Evolutionary conservation across 2,113 vertebrate species (phyloP).

Genomic region (Athene cunicularia): DNA sequence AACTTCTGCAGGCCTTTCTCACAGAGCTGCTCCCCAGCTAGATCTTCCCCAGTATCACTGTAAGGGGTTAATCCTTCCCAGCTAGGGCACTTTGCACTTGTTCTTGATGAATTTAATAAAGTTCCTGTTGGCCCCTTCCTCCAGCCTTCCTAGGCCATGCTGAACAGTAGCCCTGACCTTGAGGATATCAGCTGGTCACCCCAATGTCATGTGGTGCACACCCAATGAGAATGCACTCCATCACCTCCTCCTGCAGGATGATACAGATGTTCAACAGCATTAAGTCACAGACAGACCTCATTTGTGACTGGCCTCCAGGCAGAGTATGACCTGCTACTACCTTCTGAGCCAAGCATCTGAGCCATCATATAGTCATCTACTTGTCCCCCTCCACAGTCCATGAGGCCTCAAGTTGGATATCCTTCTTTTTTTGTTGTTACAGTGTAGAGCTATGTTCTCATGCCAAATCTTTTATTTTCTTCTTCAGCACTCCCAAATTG

Average conservation of each 20-base stretch:
- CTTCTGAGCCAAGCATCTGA: not conserved
- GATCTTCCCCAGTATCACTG: not conserved
- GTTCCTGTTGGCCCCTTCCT: not conserved
- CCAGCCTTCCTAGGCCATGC: not conserved
- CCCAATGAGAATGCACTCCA: not conserved
- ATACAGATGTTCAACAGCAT: not conserved
- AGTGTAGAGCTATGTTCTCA: not conserved
- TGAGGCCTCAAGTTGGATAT: not conserved
- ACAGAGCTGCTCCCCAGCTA: not conserved
- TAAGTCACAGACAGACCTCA: not conserved
- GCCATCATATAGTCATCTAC: not conserved
- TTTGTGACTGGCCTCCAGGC: not conserved
- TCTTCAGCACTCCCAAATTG: not conserved
- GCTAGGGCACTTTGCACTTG: not conserved
- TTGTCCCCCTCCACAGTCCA: not conserved
- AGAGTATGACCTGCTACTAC: not conserved
- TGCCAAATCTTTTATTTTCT: not conserved
- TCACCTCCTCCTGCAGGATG: not conserved
- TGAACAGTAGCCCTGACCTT: not conserved
- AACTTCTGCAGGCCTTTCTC: not conserved
- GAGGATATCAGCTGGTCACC: not conserved
- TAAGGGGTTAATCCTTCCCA: not conserved
- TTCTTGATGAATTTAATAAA: not conserved
- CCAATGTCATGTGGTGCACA: not conserved
- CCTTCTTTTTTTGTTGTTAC: not conserved